Conservation (phyloP, 2,888 invertebrate species). For the Drosophila atripex region DNA sequence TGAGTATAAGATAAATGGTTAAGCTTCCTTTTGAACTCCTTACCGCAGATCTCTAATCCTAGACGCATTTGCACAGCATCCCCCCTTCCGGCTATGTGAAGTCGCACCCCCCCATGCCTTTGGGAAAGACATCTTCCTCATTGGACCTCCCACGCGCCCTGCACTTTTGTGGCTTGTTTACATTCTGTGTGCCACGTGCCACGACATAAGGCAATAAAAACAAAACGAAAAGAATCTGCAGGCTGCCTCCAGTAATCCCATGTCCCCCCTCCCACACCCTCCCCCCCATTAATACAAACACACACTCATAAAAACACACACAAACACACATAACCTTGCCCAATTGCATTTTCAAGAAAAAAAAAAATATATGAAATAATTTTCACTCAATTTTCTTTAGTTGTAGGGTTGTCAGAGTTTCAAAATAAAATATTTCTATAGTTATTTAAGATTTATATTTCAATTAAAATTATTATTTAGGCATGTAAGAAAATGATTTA, state of each 20-base stretch:
- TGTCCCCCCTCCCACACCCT: slow-evolving; percentile 3
- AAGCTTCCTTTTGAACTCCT: slow-evolving; percentile 7
- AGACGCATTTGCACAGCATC: slow-evolving; percentile 37
- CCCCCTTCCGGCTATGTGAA: slow-evolving; percentile 2
- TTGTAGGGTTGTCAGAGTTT: slow-evolving; percentile 21
- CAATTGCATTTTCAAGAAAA: slow-evolving; percentile 36
- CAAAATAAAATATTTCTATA: rapidly evolving
- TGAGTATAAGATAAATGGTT: not conserved
- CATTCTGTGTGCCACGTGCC: slow-evolving; percentile 71
- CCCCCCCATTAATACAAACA: slow-evolving; percentile 6
- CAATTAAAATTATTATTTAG: no score
- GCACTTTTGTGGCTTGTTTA: slow-evolving; percentile 64
- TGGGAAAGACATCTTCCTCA: slow-evolving; percentile 5
- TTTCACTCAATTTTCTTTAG: slow-evolving; percentile 34
- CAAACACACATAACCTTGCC: slow-evolving; percentile 1
- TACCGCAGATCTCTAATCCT: slow-evolving; percentile 32
- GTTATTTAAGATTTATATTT: not conserved
- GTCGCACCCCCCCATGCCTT: not conserved
- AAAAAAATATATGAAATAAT: not conserved
- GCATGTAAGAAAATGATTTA: not conserved
- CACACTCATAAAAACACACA: not conserved
- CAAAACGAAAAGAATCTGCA: slow-evolving; percentile 40
- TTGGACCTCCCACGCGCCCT: slow-evolving; percentile 40
- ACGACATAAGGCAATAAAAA: slow-evolving; percentile 56
- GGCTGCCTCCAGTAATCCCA: slow-evolving; percentile 22